Evolutionary conservation across 2,888 invertebrate species (phyloP).

Genomic region (Drosophila fulvimacula): DNA sequence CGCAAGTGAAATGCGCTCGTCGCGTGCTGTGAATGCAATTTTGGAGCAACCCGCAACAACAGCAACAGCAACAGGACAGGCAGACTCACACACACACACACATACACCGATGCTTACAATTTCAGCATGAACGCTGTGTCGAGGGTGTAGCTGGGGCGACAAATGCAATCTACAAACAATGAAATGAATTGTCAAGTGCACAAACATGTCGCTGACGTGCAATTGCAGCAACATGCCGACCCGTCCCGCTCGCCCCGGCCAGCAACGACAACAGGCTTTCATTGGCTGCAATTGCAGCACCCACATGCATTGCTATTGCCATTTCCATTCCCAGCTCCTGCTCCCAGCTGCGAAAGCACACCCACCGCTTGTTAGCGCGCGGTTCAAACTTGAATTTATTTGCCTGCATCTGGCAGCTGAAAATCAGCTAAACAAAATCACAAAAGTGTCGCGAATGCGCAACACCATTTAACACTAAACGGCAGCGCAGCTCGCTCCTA

Average conservation of each 20-base stretch:
- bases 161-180: conserved; percentile 82
- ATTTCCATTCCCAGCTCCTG: neutral
- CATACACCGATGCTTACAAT: conserved; percentile 44
- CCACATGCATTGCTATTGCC: neutral
- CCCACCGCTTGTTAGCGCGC: conserved; percentile 44
- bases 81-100: conserved; percentile 9
- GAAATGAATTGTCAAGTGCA: conserved; percentile 82
- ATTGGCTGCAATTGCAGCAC: conserved; percentile 59
- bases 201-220: conserved; percentile 79
- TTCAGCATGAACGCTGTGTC: conserved; percentile 24
- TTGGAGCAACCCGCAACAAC: conserved; percentile 43
- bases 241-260: neutral
- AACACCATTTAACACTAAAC: conserved; percentile 45
- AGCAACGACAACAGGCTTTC: conserved; percentile 42
- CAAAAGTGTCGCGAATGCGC: conserved; percentile 22
- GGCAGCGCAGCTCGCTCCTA: conserved; percentile 1
- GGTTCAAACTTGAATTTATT: conserved; percentile 61
- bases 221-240: conserved; percentile 53
- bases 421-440: conserved; percentile 49
- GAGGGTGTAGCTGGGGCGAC: conserved; percentile 50
- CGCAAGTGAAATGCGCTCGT: conserved; percentile 71
- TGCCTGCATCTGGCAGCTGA: conserved; percentile 68
- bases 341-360: conserved; percentile 3
- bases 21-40: conserved; percentile 80
- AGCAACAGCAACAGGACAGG: conserved; percentile 20